A percentile compares a stretch with the other conserved stretches of the same genome.
These are phyloP conservation scores for Chaetorhynchus papuensis DNA, from an alignment of 2,113 vertebrate species.

Conservation along the genomic window DNA sequence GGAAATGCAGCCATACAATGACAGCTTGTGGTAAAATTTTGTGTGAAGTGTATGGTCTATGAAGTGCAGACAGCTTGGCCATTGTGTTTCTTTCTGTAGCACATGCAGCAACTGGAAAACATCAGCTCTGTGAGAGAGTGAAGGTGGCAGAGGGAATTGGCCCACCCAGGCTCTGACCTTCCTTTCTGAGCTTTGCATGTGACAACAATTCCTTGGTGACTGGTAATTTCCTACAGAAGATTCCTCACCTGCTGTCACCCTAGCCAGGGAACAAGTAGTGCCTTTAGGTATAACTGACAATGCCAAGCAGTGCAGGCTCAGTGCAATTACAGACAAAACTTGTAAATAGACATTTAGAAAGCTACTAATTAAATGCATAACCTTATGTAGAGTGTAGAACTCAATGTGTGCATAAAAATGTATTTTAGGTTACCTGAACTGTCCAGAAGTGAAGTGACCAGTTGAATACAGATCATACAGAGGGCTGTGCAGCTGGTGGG, in stretches of 20 bases:
- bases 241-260: neutral
- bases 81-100: neutral
- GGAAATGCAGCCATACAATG: neutral
- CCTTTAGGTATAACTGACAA: neutral
- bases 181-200: neutral
- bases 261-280: neutral
- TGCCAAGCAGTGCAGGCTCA: neutral
- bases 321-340: neutral
- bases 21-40: neutral
- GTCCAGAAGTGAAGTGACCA: neutral
- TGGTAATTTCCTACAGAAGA: neutral
- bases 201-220: neutral
- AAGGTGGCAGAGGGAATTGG: neutral
- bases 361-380: neutral
- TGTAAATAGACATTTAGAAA: neutral
- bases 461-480: neutral
- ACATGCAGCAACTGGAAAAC: neutral
- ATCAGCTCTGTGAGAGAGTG: neutral
- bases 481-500: neutral
- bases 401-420: neutral
- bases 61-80: neutral
- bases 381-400: neutral
- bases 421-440: neutral
- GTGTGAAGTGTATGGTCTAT: neutral
- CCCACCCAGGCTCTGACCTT: neutral